phyloP scores from a whole-genome alignment of 2,113 vertebrate genomes.

The Syrmaticus mikado region DNA sequence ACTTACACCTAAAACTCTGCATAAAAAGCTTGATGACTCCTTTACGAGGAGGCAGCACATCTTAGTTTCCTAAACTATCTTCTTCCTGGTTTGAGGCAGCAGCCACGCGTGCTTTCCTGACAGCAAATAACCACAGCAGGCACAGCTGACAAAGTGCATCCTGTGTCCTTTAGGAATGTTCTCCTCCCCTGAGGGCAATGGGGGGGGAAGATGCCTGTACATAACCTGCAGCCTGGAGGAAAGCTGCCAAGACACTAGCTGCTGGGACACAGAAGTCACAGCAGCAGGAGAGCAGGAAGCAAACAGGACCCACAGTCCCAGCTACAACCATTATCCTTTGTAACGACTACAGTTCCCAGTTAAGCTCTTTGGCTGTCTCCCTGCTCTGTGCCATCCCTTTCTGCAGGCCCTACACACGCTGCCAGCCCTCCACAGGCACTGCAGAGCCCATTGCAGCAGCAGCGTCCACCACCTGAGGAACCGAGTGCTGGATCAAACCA shows the following conservation, averaged over 20 bases:
- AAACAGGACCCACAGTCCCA: background rate
- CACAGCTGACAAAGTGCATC: background rate
- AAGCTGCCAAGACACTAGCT: background rate
- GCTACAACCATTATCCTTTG: background rate
- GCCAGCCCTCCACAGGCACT: background rate
- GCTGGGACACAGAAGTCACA: background rate
- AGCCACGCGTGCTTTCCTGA: background rate
- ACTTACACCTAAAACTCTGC: background rate
- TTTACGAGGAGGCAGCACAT: background rate
- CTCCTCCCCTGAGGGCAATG: background rate
- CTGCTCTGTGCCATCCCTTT: background rate
- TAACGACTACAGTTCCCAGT: background rate
- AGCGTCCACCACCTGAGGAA: background rate
- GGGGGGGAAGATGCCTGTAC: fast-evolving
- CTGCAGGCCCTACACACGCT: background rate
- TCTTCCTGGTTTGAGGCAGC: background rate
- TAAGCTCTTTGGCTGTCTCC: background rate
- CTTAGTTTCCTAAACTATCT: background rate
- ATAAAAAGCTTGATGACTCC: background rate
- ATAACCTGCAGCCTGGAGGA: background rate
- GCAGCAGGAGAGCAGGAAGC: background rate
- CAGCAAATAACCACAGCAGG: background rate
- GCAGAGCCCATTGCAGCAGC: background rate
- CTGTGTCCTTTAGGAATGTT: background rate
- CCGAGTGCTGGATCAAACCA: fast-evolving